A percentile compares a stretch with the other conserved stretches of the same genome.
These are phyloP conservation scores for Chloroclystis v-ata DNA, from an alignment of 2,888 invertebrate genomes.

Conservation along the genomic window DNA sequence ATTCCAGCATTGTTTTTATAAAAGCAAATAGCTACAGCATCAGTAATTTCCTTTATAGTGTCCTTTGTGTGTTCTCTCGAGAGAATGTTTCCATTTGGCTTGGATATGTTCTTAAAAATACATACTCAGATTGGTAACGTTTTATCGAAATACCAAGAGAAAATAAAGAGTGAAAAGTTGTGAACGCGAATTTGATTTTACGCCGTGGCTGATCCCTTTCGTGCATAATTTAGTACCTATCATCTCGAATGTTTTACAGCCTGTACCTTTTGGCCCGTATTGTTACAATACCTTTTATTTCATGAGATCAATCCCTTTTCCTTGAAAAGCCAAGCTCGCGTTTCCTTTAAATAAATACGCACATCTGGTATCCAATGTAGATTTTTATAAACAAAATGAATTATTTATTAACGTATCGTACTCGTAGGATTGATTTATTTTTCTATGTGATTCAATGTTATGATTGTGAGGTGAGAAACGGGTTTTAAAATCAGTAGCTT, in stretches of 20 bases:
- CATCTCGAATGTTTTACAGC: slow-evolving; percentile 24
- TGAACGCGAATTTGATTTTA: slow-evolving; percentile 30
- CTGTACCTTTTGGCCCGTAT: slow-evolving; percentile 19
- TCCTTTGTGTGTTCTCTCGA: no score
- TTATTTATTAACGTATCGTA: not conserved
- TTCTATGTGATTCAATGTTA: no score
- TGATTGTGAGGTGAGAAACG: no score
- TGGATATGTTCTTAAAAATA: no score
- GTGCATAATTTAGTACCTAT: slow-evolving; percentile 33
- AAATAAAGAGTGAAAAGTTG: slow-evolving; percentile 17
- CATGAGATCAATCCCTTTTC: slow-evolving; percentile 23
- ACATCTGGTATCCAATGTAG: slow-evolving; percentile 9
- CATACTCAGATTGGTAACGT: not conserved
- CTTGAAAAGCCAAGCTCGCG: slow-evolving; percentile 7
- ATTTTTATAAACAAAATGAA: slow-evolving; percentile 3
- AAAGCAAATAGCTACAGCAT: no score
- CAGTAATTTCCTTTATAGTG: no score
- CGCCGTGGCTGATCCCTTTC: slow-evolving; percentile 16
- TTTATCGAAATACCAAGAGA: slow-evolving; percentile 13
- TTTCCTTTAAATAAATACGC: slow-evolving; percentile 15
- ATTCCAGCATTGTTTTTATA: no score
- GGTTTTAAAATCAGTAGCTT: no score
- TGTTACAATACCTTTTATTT: slow-evolving; percentile 24
- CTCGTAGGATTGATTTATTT: no score
- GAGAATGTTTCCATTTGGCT: no score